Percentiles rank a stretch among this genome's conserved stretches.
These are phyloP conservation scores for Tragelaphus imberbis DNA, from an alignment of 2,113 vertebrate genomes.

Conservation along the genomic window DNA sequence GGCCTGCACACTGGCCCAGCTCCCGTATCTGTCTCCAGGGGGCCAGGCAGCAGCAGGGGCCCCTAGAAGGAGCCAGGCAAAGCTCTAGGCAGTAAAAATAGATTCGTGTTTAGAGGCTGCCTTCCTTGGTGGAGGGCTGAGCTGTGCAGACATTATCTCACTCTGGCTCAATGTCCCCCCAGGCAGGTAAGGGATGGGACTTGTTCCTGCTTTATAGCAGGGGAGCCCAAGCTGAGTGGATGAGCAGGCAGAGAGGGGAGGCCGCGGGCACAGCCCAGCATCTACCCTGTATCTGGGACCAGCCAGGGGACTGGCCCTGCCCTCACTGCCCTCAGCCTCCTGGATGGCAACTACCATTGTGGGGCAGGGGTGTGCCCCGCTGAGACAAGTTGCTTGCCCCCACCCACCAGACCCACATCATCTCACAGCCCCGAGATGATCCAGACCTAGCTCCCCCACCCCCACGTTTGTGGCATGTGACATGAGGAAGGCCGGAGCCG, in stretches of 20 bases:
- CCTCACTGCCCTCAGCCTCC: not conserved
- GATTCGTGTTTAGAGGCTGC: not conserved
- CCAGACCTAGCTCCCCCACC: not conserved
- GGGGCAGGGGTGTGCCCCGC: not conserved
- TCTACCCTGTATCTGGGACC: not conserved
- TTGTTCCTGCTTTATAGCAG: constrained; percentile 36
- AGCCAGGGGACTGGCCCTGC: not conserved
- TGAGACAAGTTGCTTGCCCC: not conserved
- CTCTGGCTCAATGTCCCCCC: constrained; percentile 49
- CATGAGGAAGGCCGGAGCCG: constrained; percentile 25
- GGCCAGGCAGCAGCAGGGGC: not conserved
- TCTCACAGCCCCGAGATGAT: not conserved
- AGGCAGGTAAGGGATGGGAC: constrained; percentile 59
- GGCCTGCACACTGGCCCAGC: not conserved
- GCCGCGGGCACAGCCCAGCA: not conserved
- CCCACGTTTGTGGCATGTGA: not conserved
- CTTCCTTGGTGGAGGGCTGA: not conserved
- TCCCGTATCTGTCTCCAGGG: not conserved
- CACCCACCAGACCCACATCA: not conserved
- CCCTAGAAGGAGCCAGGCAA: not conserved
- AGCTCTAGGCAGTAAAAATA: constrained; percentile 16
- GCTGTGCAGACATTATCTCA: constrained; percentile 59
- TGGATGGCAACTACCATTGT: not conserved
- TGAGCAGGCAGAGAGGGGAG: not conserved
- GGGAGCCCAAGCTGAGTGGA: not conserved